Percentiles rank a stretch among this genome's conserved stretches.
These are phyloP conservation scores for Limulus polyphemus DNA, from an alignment of 2,888 invertebrate genomes.

Conservation along the genomic window DNA sequence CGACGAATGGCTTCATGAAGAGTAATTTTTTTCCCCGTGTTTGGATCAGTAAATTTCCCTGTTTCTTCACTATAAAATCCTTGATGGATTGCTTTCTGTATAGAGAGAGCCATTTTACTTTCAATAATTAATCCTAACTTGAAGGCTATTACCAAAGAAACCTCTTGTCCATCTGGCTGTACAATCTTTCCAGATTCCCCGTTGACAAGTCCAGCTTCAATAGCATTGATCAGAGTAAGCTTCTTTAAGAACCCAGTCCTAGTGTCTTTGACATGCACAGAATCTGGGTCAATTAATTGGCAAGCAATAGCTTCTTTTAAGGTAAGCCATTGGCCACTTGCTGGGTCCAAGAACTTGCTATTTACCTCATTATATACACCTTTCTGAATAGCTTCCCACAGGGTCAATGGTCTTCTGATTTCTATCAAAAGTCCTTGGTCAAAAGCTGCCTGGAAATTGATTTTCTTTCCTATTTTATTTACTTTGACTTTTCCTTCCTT, in stretches of 20 bases:
- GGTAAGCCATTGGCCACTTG: constrained; percentile 60
- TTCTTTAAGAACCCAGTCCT: constrained; percentile 62
- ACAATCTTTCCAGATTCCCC: constrained; percentile 55
- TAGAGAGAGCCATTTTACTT: constrained; percentile 48
- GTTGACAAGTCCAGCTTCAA: constrained; percentile 61
- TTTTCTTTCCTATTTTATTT: constrained; percentile 36
- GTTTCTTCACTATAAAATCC: constrained; percentile 67
- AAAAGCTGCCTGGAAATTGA: constrained; percentile 72
- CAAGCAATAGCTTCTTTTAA: constrained; percentile 68
- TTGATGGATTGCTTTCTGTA: constrained; percentile 72
- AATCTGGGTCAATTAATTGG: constrained; percentile 68
- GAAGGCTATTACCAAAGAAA: constrained; percentile 38
- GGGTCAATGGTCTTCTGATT: constrained; percentile 62
- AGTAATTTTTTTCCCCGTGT: constrained; percentile 60
- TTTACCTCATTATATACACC: constrained; percentile 62
- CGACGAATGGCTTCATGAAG: constrained; percentile 58
- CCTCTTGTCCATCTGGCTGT: constrained; percentile 41
- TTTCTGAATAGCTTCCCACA: constrained; percentile 67
- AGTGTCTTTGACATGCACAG: constrained; percentile 66
- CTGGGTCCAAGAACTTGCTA: constrained; percentile 71
- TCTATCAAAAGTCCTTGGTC: constrained; percentile 70
- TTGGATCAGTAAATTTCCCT: constrained; percentile 64
- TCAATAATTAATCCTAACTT: constrained; percentile 60
- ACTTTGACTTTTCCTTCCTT: constrained; percentile 53
- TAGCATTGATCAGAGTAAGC: constrained; percentile 62